phyloP scores from a whole-genome alignment of 2,113 vertebrate species.

The Dromaius novaehollandiae region DNA sequence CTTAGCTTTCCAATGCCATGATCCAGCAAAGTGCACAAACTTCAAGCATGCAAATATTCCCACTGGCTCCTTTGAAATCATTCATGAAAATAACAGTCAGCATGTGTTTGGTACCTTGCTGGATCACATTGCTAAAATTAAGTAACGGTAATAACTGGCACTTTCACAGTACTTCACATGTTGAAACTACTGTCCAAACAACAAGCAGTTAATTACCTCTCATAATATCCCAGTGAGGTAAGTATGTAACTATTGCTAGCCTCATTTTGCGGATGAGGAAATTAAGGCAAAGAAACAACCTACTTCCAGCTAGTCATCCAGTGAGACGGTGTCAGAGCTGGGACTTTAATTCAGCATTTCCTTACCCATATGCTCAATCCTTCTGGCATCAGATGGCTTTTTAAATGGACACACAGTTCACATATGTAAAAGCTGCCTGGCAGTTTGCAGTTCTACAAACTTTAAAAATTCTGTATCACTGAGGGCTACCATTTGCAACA shows the following conservation, averaged over 20 bases:
- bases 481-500: not conserved
- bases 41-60: not conserved
- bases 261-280: not conserved
- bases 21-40: not conserved
- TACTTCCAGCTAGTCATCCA: fast-evolving
- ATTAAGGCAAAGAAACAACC: not conserved
- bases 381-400: not conserved
- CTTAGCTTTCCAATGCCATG: not conserved
- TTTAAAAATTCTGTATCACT: not conserved
- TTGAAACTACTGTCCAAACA: not conserved
- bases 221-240: not conserved
- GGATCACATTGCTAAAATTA: not conserved
- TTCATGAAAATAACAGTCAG: not conserved
- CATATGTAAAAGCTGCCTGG: not conserved
- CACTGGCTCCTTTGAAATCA: not conserved
- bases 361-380: not conserved
- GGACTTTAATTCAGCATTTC: not conserved
- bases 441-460: not conserved
- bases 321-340: not conserved
- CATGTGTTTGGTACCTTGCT: not conserved
- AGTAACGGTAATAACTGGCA: not conserved
- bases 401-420: not conserved
- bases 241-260: fast-evolving
- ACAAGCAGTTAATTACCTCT: not conserved
- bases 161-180: not conserved